A percentile compares a stretch with the other conserved stretches of the same genome.
Evolutionary conservation across 2,113 vertebrate species (phyloP).

Genomic region (Nibea coibor): DNA sequence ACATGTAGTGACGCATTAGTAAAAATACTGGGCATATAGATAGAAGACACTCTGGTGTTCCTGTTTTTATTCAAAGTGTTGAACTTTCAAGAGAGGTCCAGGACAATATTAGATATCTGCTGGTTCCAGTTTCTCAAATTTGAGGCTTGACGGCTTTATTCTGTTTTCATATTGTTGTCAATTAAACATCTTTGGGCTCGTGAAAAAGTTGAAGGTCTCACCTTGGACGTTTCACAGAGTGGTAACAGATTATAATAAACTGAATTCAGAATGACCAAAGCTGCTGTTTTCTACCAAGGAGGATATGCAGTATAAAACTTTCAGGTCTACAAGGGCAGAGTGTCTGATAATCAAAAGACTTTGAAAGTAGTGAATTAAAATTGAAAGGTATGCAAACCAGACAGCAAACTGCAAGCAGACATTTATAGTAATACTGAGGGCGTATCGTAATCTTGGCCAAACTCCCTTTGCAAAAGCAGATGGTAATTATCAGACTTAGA

Average conservation of each 20-base stretch:
- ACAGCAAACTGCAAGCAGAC: background rate
- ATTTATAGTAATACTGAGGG: background rate
- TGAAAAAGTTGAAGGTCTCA: background rate
- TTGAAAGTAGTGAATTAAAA: background rate
- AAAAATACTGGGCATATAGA: background rate
- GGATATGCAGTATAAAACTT: background rate
- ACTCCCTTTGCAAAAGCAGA: constrained; percentile 18
- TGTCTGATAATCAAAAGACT: background rate
- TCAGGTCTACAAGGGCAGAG: background rate
- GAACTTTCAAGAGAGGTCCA: too few species aligned
- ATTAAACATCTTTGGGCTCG: background rate
- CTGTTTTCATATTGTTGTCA: too few species aligned
- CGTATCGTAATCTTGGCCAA: background rate
- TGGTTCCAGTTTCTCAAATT: background rate
- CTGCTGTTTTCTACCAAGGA: background rate
- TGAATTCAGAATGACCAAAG: background rate
- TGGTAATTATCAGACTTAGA: constrained; percentile 35
- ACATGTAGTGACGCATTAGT: background rate
- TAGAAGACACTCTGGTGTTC: too few species aligned
- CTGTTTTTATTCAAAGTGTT: too few species aligned
- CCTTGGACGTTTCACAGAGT: background rate
- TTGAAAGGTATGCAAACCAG: background rate
- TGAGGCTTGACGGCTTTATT: background rate
- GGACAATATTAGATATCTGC: background rate
- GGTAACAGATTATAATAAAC: background rate